Percentiles rank a stretch among this genome's conserved stretches.
phyloP scores from a whole-genome alignment of 1,140 invertebrate genomes.

The Ridgeia piscesae region DNA sequence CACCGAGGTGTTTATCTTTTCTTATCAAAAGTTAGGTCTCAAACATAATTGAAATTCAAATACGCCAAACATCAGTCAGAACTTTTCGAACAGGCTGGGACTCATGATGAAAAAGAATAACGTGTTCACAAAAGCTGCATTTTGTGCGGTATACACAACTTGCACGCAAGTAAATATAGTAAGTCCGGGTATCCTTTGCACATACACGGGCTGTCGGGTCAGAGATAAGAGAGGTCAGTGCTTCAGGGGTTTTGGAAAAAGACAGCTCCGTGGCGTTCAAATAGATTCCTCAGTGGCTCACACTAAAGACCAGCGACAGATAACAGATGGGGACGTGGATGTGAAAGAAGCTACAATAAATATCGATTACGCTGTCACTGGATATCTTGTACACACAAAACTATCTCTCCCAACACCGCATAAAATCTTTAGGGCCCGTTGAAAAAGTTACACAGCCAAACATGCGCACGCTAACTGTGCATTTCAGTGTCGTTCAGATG shows the following conservation, averaged over 20 bases:
- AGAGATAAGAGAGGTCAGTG: neutral
- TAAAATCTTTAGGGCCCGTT: neutral
- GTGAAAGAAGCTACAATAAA: neutral
- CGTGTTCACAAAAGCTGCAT: neutral
- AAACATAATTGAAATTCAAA: neutral
- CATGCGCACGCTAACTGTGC: neutral
- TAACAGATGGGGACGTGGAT: neutral
- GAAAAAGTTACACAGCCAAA: neutral
- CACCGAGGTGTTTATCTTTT: neutral
- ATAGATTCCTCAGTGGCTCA: neutral
- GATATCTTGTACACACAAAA: slow-evolving; percentile 6
- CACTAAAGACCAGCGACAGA: neutral
- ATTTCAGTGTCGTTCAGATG: neutral
- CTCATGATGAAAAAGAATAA: neutral
- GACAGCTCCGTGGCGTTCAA: neutral
- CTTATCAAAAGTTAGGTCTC: neutral
- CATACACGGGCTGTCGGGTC: neutral
- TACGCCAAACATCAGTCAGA: neutral
- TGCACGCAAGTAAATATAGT: neutral
- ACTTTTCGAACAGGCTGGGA: neutral
- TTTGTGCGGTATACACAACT: neutral
- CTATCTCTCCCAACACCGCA: neutral
- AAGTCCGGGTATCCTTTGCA: neutral
- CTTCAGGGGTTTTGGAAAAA: neutral
- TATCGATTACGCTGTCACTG: neutral